These are phyloP conservation scores for Clarias platycephalus DNA, from an alignment of 2,797 vertebrate species.

Conservation along the genomic window DNA sequence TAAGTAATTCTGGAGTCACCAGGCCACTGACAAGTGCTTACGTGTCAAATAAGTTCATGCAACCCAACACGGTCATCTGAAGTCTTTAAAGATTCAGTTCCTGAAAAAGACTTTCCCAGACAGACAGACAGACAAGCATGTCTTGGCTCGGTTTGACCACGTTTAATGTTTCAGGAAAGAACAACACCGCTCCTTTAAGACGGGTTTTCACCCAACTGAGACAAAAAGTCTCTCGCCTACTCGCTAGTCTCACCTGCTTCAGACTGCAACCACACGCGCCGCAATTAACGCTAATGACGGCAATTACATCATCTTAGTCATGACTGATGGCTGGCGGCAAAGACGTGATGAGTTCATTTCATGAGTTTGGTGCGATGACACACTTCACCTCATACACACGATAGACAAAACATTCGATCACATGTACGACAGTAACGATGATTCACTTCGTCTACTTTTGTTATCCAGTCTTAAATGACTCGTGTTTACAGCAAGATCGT, in stretches of 20 bases:
- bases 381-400: neutral
- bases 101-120: neutral
- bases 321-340: neutral
- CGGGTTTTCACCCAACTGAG: neutral
- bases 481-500: neutral
- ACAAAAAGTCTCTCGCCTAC: constrained; percentile 36
- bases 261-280: constrained; percentile 38
- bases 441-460: neutral
- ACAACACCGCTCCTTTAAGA: neutral
- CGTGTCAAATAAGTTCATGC: neutral
- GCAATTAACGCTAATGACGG: constrained; percentile 17
- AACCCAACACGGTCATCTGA: neutral
- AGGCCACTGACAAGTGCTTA: neutral
- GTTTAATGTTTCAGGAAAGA: neutral
- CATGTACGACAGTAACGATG: neutral
- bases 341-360: constrained; percentile 13
- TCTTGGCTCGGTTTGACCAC: neutral
- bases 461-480: neutral
- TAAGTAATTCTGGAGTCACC: neutral
- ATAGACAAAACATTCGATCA: neutral
- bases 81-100: neutral
- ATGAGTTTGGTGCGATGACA: neutral
- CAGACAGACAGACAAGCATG: too few relatives aligned
- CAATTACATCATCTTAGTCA: constrained; percentile 36
- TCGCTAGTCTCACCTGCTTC: constrained; percentile 36